Percentiles rank a stretch among this genome's conserved stretches.
Conservation (phyloP, 2,888 invertebrate species). For the Nomada goodeniana region DNA sequence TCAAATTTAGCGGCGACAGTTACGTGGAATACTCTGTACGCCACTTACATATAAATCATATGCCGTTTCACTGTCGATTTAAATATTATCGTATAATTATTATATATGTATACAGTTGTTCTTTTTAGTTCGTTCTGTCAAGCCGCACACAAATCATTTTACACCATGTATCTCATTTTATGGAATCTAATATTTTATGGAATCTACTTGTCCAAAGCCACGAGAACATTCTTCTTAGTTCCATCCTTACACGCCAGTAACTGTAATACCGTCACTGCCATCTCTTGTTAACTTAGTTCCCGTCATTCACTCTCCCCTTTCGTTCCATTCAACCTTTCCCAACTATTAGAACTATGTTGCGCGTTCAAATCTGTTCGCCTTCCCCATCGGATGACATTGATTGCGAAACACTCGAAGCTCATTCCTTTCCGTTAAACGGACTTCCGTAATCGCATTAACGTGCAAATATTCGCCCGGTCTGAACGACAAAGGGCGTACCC, state of each 20-base stretch:
- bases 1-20: no score
- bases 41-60: no score
- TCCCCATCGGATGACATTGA: conserved; percentile 41
- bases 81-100: no score
- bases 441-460: conserved; percentile 76
- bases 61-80: no score
- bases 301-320: background rate
- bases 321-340: background rate
- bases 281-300: background rate
- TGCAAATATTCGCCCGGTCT: conserved; percentile 78
- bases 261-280: background rate
- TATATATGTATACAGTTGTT: no score
- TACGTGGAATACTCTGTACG: no score
- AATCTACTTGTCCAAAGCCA: no score
- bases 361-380: conserved; percentile 14
- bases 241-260: background rate
- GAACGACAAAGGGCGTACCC: conserved; percentile 63
- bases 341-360: background rate
- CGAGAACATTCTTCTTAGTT: no score
- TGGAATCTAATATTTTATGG: no score
- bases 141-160: no score
- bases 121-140: no score
- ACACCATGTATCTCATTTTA: no score
- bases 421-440: conserved; percentile 54
- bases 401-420: conserved; percentile 17